Conservation (phyloP, 2,888 invertebrate genomes). For the Melinaea menophilus region DNA sequence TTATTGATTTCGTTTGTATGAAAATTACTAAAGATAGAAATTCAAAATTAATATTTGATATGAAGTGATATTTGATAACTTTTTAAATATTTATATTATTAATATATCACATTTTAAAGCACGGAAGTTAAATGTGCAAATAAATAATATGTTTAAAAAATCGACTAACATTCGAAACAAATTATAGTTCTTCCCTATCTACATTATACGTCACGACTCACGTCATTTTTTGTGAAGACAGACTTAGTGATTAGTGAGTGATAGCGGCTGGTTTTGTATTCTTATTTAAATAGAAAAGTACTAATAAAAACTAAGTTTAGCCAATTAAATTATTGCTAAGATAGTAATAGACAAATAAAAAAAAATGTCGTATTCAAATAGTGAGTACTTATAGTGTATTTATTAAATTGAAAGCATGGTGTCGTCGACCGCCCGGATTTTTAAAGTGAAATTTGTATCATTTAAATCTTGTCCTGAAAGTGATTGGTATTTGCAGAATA, state of each 20-base stretch:
- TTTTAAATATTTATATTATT: too few species aligned
- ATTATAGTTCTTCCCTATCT: conserved; percentile 1
- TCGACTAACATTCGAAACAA: conserved; percentile 4
- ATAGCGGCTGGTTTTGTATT: conserved; percentile 71
- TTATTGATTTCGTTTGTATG: too few species aligned
- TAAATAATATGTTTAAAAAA: too few species aligned
- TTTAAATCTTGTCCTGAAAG: conserved; percentile 24
- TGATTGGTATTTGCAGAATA: conserved; percentile 79
- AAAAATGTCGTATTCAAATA: conserved; percentile 72
- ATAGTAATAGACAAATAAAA: conserved; percentile 44
- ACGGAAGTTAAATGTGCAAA: too few species aligned
- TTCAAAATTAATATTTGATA: too few species aligned
- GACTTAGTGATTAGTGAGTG: conserved; percentile 44
- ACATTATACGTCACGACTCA: conserved; percentile 62
- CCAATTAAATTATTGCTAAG: conserved; percentile 46
- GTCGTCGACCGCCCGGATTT: conserved; percentile 24
- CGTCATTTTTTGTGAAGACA: conserved; percentile 51
- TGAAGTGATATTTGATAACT: too few species aligned
- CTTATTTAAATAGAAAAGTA: conserved; percentile 60
- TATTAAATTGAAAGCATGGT: conserved; percentile 42
- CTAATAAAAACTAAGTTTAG: conserved; percentile 50
- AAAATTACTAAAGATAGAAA: too few species aligned
- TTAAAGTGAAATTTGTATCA: conserved; percentile 12
- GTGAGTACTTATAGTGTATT: conserved; percentile 54
- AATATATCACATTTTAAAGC: too few species aligned